Conservation (phyloP, 2,113 vertebrate genomes). For the Salvelinus namaycush region DNA sequence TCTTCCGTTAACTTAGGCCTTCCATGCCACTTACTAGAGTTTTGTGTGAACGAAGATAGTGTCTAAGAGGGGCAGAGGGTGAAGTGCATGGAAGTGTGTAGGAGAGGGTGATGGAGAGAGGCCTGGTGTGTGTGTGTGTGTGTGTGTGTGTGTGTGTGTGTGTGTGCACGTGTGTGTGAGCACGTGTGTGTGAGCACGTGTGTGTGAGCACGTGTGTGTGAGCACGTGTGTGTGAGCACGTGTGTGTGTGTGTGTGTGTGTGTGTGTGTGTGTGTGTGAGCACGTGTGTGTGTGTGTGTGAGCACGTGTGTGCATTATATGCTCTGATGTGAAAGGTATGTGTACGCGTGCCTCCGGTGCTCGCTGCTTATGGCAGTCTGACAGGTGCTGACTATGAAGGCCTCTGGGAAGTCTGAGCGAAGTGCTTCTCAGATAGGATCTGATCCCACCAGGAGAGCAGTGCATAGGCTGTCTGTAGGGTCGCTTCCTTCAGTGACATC, state of each 20-base stretch:
- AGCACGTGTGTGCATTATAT: background rate
- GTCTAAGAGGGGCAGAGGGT: background rate
- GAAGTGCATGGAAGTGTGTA: background rate
- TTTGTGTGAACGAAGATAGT: conserved; percentile 29
- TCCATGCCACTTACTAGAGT: conserved; percentile 26
- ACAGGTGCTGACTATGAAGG: conserved; percentile 55
- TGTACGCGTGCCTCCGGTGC: conserved; percentile 1
- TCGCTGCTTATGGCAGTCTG: background rate
- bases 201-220: background rate
- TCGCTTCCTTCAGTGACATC: background rate
- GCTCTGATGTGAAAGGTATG: conserved; percentile 24
- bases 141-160: background rate
- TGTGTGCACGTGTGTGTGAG: background rate
- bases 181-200: too few relatives aligned
- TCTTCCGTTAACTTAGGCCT: conserved; percentile 42
- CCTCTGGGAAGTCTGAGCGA: conserved; percentile 51
- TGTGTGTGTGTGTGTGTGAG: too few relatives aligned
- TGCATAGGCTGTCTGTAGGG: conserved; percentile 13
- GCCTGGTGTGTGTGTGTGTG: background rate
- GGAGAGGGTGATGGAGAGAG: background rate
- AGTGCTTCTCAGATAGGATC: conserved; percentile 31
- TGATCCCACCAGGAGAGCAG: conserved; percentile 9
- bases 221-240: background rate
- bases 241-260: too few relatives aligned
- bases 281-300: too few relatives aligned